Percentiles rank a stretch among this genome's conserved stretches.
phyloP scores from a whole-genome alignment of 2,113 vertebrate species.

The Vicugna pacos region DNA sequence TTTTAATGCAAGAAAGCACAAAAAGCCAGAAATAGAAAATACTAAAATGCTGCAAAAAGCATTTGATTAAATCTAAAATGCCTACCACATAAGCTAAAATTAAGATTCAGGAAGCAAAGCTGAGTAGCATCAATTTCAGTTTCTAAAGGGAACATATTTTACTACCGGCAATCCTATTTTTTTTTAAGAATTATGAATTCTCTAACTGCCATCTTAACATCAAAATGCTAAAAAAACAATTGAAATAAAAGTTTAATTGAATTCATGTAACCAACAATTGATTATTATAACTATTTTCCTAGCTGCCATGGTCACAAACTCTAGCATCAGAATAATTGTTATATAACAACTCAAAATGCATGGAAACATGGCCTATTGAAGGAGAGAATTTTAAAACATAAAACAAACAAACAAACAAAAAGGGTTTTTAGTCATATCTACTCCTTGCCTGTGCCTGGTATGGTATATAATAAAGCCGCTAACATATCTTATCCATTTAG shows the following conservation, averaged over 20 bases:
- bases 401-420: not conserved
- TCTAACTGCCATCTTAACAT: conserved; percentile 34
- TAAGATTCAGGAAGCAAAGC: conserved; percentile 54
- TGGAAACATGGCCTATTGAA: conserved; percentile 37
- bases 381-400: conserved; percentile 20
- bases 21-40: conserved; percentile 46
- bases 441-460: not conserved
- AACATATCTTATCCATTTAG: not conserved
- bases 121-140: not conserved
- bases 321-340: conserved; percentile 18
- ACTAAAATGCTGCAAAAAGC: not conserved
- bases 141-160: conserved; percentile 54
- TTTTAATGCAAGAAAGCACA: not conserved
- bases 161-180: not conserved
- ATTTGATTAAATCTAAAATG: conserved; percentile 61
- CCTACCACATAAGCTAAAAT: conserved; percentile 9
- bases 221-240: conserved; percentile 42
- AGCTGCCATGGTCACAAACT: not conserved
- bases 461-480: not conserved
- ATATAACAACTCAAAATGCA: conserved; percentile 56
- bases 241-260: conserved; percentile 57
- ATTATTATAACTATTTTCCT: conserved; percentile 19
- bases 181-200: conserved; percentile 44
- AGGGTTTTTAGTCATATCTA: not conserved
- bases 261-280: not conserved